phyloP scores from a whole-genome alignment of 2,113 vertebrate species.

The Blennius ocellaris region DNA sequence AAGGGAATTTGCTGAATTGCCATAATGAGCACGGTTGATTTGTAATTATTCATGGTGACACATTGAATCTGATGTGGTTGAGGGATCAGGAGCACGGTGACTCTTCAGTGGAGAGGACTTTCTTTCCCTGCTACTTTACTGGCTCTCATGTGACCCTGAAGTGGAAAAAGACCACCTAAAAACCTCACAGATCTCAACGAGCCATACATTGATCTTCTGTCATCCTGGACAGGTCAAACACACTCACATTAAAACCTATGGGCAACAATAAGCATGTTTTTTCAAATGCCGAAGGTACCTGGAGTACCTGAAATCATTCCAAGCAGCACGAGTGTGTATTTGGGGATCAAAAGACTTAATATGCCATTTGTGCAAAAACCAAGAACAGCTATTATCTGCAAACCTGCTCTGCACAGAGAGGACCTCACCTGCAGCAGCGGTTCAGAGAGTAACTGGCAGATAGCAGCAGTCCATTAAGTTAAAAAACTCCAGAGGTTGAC shows the following conservation, averaged over 20 bases:
- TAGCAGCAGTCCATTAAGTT: constrained; percentile 44
- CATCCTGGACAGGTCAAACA: too few relatives aligned
- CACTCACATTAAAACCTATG: too few relatives aligned
- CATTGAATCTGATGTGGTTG: constrained; percentile 58
- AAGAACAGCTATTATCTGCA: neutral
- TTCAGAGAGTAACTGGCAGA: constrained; percentile 13
- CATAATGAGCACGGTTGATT: constrained; percentile 49
- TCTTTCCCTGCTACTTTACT: constrained; percentile 12
- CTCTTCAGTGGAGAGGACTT: constrained; percentile 11
- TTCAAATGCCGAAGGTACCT: too few relatives aligned
- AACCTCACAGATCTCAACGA: neutral
- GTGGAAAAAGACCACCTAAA: constrained; percentile 14
- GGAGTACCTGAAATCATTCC: too few relatives aligned
- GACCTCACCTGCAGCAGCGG: constrained; percentile 19
- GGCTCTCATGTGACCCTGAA: constrained; percentile 24
- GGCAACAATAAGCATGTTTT: too few relatives aligned
- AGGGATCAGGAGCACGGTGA: constrained; percentile 28
- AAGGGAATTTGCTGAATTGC: constrained; percentile 43
- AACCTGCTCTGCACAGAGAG: constrained; percentile 28
- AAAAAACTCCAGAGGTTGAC: constrained; percentile 49
- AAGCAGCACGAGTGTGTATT: neutral
- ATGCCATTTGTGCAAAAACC: neutral
- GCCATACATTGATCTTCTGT: too few relatives aligned
- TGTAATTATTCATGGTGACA: constrained; percentile 71
- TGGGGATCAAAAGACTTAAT: constrained; percentile 1